Conservation (phyloP, 2,113 vertebrate species). For the Lipophrys pholis region DNA sequence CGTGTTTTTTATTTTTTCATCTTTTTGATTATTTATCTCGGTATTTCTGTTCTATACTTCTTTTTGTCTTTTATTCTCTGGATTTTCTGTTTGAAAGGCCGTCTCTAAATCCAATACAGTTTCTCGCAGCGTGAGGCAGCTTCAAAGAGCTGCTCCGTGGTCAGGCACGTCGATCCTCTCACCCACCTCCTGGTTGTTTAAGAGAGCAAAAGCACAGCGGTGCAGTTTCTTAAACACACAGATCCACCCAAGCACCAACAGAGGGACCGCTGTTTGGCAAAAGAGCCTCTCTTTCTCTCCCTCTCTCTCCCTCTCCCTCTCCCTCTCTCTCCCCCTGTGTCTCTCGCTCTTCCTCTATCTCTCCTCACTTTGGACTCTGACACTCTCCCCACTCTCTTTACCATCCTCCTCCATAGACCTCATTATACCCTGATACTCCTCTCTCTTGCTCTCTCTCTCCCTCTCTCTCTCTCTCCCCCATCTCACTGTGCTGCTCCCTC, state of each 20-base stretch:
- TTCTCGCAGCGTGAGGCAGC: conserved; percentile 69
- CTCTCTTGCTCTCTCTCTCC: conserved; percentile 37
- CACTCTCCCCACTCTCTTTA: conserved; percentile 50
- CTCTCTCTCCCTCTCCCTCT: conserved; percentile 8
- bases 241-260: conserved; percentile 63
- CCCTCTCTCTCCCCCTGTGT: conserved; percentile 26
- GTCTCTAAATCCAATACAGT: conserved; percentile 71
- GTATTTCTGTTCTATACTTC: not conserved
- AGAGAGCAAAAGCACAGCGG: conserved; percentile 76
- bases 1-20: not conserved
- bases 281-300: conserved; percentile 40
- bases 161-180: conserved; percentile 66
- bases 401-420: conserved; percentile 64
- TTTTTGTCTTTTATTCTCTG: conserved; percentile 44
- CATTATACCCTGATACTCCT: conserved; percentile 58
- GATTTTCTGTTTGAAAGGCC: conserved; percentile 60
- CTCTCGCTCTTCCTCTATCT: conserved; percentile 28
- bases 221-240: conserved; percentile 76
- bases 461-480: conserved; percentile 24
- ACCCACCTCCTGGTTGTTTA: conserved; percentile 76
- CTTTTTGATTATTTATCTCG: conserved; percentile 1
- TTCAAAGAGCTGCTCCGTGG: conserved; percentile 76
- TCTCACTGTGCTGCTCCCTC: conserved; percentile 44
- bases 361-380: conserved; percentile 64
- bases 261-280: conserved; percentile 65